Conservation (phyloP, 1,140 invertebrate species). For the Bursaphelenchus mucronatus region DNA sequence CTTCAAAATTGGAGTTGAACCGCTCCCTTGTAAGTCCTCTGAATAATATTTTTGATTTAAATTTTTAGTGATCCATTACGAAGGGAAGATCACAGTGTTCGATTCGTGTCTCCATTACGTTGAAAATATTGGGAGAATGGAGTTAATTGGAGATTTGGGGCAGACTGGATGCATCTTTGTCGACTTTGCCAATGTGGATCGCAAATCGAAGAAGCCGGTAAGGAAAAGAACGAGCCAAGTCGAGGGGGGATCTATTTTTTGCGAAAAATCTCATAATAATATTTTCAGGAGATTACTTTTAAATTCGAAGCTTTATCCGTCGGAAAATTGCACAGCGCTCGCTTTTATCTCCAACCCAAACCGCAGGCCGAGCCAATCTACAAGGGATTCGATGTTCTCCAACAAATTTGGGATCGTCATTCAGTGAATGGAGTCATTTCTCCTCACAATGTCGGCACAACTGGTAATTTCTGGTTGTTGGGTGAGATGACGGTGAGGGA, state of each 20-base stretch:
- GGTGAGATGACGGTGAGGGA: slow-evolving; percentile 33
- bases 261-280: neutral
- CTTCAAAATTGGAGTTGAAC: slow-evolving; percentile 44
- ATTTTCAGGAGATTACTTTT: slow-evolving; percentile 38
- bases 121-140: slow-evolving; percentile 29
- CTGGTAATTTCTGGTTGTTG: slow-evolving; percentile 29
- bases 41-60: slow-evolving; percentile 3
- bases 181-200: neutral
- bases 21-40: slow-evolving; percentile 31
- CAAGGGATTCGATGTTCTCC: slow-evolving; percentile 35
- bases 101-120: neutral
- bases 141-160: slow-evolving; percentile 43
- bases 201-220: slow-evolving; percentile 19
- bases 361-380: slow-evolving; percentile 28
- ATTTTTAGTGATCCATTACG: slow-evolving; percentile 47
- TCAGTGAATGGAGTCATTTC: neutral
- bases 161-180: slow-evolving; percentile 39
- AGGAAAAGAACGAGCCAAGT: slow-evolving; percentile 13
- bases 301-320: slow-evolving; percentile 41
- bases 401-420: slow-evolving; percentile 24
- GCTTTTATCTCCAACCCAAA: slow-evolving; percentile 39
- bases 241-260: too few relatives aligned
- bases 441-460: neutral
- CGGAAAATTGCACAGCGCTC: slow-evolving; percentile 34
- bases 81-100: slow-evolving; percentile 37